Conservation (phyloP, 2,797 vertebrate genomes). For the Pseudochirops cupreus region DNA sequence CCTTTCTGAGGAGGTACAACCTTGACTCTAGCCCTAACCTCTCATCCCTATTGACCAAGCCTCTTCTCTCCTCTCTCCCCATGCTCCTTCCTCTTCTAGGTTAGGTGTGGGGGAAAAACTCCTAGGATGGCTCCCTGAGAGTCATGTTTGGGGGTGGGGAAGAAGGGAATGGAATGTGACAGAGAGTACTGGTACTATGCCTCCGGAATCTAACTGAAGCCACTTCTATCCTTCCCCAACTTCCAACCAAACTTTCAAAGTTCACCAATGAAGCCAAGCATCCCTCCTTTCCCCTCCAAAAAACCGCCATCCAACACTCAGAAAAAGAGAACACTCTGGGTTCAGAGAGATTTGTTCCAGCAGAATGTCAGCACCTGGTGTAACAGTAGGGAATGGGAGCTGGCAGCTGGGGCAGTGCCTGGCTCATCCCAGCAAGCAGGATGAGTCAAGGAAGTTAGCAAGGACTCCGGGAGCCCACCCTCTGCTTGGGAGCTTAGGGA, state of each 20-base stretch:
- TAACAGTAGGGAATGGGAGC: background rate
- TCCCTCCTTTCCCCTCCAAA: accelerated
- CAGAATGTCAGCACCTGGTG: background rate
- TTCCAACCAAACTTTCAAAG: background rate
- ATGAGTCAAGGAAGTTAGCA: background rate
- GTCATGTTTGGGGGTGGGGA: background rate
- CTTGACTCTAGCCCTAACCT: background rate
- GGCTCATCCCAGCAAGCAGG: background rate
- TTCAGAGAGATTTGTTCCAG: background rate
- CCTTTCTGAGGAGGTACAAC: background rate
- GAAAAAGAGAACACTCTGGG: background rate
- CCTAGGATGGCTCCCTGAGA: background rate
- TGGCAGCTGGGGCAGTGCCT: background rate
- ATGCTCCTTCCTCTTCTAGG: background rate
- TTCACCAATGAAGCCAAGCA: background rate
- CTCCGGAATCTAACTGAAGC: background rate
- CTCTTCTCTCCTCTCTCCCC: background rate
- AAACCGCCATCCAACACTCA: background rate
- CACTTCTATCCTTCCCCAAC: background rate
- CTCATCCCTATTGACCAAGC: background rate
- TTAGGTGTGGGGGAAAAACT: background rate
- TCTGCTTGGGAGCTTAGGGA: background rate
- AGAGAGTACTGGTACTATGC: background rate
- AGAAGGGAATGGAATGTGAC: background rate
- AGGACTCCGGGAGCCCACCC: background rate